Percentiles rank a stretch among this genome's conserved stretches.
These are phyloP conservation scores for Hycleus cichorii DNA, from an alignment of 1,140 invertebrate species.

Conservation along the genomic window DNA sequence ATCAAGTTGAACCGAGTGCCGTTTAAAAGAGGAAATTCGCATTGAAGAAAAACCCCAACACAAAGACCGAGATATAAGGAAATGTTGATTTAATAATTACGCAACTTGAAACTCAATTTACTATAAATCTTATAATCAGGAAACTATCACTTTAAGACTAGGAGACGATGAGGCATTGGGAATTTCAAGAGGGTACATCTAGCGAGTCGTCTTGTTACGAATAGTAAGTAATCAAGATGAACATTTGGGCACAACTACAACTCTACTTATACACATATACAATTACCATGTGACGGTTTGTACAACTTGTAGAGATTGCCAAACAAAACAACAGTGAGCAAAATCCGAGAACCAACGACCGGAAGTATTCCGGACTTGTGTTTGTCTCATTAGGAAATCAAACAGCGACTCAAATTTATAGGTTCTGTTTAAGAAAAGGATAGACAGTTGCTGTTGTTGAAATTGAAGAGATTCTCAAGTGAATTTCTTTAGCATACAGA, in stretches of 20 bases:
- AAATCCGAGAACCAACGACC: slow-evolving; percentile 15
- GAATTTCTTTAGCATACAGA: too few relatives aligned
- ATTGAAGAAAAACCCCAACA: background rate
- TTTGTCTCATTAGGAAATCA: slow-evolving; percentile 33
- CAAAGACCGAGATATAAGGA: too few relatives aligned
- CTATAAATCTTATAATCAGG: slow-evolving; percentile 13
- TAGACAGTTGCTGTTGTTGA: too few relatives aligned
- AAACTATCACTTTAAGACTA: background rate
- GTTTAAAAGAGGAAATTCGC: background rate
- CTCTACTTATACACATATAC: background rate
- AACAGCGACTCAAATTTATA: slow-evolving; percentile 29
- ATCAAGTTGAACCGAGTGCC: background rate
- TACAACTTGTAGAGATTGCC: slow-evolving; percentile 24
- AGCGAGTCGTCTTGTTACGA: slow-evolving; percentile 10
- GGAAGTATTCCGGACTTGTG: slow-evolving; percentile 24
- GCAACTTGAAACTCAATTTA: slow-evolving; percentile 12
- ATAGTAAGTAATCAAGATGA: slow-evolving; percentile 22
- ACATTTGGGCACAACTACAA: slow-evolving; percentile 16
- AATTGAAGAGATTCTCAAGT: too few relatives aligned
- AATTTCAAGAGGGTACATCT: background rate
- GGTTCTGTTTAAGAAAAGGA: slow-evolving; percentile 5
- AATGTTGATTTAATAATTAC: slow-evolving; percentile 5
- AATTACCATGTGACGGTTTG: background rate
- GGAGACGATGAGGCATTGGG: slow-evolving; percentile 1
- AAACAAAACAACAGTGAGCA: slow-evolving; percentile 11